Conservation (phyloP, 2,888 invertebrate species). For the Idaea aversata region DNA sequence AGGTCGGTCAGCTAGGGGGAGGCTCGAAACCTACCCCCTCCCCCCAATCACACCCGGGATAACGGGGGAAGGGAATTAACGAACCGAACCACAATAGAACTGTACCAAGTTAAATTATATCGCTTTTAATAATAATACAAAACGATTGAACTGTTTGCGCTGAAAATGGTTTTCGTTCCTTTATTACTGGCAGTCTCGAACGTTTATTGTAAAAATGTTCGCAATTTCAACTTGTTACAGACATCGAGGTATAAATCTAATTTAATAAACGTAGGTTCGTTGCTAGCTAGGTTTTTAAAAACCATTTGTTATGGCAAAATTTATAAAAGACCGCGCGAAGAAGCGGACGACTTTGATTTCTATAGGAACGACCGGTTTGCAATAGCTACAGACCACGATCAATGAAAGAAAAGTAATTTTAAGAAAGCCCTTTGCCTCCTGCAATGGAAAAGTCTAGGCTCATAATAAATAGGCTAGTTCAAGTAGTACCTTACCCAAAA, state of each 20-base stretch:
- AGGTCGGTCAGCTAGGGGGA: conserved; percentile 62
- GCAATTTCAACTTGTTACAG: background rate
- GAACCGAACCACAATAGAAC: conserved; percentile 51
- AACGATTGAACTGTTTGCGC: conserved; percentile 37
- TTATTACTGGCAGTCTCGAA: conserved; percentile 13
- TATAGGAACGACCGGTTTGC: too few species aligned
- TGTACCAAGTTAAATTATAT: conserved; percentile 62
- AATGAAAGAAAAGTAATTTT: too few species aligned
- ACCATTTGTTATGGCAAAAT: too few species aligned
- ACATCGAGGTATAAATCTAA: background rate
- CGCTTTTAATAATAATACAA: conserved; percentile 56
- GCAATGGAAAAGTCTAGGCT: too few species aligned
- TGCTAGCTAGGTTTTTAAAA: too few species aligned
- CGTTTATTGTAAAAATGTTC: background rate
- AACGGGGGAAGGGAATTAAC: conserved; percentile 35
- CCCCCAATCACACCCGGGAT: conserved; percentile 23
- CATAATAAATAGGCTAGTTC: too few species aligned
- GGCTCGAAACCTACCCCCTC: conserved; percentile 21
- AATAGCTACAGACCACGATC: too few species aligned
- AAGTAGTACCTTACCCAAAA: too few species aligned
- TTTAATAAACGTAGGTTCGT: too few species aligned
- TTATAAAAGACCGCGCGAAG: too few species aligned
- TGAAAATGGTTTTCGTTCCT: conserved; percentile 28
- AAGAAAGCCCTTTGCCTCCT: too few species aligned
- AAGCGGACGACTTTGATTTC: too few species aligned